These are phyloP conservation scores for Glaucomys volans DNA, from an alignment of 2,113 vertebrate genomes.

Conservation along the genomic window DNA sequence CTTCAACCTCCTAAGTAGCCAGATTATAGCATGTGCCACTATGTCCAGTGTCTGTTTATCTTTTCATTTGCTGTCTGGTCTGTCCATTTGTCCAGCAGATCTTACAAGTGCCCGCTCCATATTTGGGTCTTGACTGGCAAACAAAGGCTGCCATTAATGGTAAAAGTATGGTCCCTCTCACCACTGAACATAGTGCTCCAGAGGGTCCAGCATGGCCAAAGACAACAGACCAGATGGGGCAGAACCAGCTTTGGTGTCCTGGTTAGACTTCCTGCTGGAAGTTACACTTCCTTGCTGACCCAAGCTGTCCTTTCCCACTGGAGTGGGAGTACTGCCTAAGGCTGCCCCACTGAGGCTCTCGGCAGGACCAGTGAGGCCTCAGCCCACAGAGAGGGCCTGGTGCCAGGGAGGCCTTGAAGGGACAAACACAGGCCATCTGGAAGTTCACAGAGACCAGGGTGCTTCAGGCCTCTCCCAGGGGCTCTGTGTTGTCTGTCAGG, in stretches of 20 bases:
- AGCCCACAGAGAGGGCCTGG: background rate
- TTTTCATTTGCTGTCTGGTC: background rate
- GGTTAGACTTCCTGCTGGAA: background rate
- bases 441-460: background rate
- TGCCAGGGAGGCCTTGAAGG: background rate
- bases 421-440: background rate
- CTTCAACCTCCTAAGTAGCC: background rate
- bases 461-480: background rate
- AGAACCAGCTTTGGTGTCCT: background rate
- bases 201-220: background rate
- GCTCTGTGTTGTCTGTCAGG: no score
- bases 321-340: background rate
- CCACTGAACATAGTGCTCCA: no score
- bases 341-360: background rate
- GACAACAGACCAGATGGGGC: background rate
- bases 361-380: background rate
- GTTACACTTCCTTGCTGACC: no score
- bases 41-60: background rate
- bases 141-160: rapidly evolving
- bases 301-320: background rate
- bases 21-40: background rate
- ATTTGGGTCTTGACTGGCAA: rapidly evolving
- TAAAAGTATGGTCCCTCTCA: background rate
- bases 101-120: rapidly evolving
- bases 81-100: background rate